These are phyloP conservation scores for Furcifer pardalis DNA, from an alignment of 2,797 vertebrate species.

Conservation along the genomic window DNA sequence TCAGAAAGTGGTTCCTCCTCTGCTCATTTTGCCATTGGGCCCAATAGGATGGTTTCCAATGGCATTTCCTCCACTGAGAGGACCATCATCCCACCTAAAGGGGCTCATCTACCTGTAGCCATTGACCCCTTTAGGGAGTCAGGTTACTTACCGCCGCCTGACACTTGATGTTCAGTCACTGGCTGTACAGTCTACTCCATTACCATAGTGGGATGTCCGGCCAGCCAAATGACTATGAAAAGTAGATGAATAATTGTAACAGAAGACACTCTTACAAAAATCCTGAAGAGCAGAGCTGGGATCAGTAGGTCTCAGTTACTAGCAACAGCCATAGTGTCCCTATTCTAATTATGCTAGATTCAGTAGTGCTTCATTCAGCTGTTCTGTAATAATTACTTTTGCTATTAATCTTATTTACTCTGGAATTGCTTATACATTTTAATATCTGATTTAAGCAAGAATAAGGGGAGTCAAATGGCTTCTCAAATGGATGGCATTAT, in stretches of 20 bases:
- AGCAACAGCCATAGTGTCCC: not conserved
- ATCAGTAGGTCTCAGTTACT: not conserved
- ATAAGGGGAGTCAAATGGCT: not conserved
- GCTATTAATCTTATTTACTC: not conserved
- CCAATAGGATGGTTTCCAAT: too few relatives aligned
- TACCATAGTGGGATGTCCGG: too few relatives aligned
- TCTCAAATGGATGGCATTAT: not conserved
- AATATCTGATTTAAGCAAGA: conserved; percentile 22
- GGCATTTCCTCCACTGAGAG: too few relatives aligned
- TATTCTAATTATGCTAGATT: not conserved
- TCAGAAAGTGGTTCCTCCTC: too few relatives aligned
- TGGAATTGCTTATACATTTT: conserved; percentile 26
- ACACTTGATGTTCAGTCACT: too few relatives aligned
- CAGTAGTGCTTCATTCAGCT: not conserved
- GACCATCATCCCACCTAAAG: too few relatives aligned
- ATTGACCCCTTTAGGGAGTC: too few relatives aligned
- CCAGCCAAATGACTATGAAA: too few relatives aligned
- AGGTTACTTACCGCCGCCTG: too few relatives aligned
- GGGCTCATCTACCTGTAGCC: too few relatives aligned
- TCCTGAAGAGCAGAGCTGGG: not conserved
- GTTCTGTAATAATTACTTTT: conserved; percentile 17
- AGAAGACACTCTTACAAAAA: conserved; percentile 1
- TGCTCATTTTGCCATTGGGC: too few relatives aligned
- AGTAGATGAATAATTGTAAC: not conserved
- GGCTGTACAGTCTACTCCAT: too few relatives aligned